These are phyloP conservation scores for Pseudomugil gertrudae DNA, from an alignment of 2,797 vertebrate species.

Conservation along the genomic window DNA sequence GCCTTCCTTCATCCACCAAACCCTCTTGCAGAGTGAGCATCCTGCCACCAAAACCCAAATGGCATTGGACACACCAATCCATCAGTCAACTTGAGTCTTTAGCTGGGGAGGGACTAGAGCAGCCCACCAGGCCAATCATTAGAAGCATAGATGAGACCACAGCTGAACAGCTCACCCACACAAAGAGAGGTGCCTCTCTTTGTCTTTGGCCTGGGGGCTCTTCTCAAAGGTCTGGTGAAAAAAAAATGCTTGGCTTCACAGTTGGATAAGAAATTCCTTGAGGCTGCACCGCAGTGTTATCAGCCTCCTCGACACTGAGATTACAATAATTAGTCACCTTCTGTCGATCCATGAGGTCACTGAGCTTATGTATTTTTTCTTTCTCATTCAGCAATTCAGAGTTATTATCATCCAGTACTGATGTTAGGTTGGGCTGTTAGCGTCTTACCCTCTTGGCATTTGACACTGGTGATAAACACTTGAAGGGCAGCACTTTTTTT, in stretches of 20 bases:
- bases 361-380: constrained; percentile 15
- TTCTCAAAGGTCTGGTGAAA: constrained; percentile 58
- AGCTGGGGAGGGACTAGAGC: constrained; percentile 73
- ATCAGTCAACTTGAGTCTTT: constrained; percentile 73
- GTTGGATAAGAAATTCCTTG: constrained; percentile 32
- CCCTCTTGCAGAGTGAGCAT: constrained; percentile 25
- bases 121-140: constrained; percentile 72
- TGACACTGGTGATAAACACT: constrained; percentile 37
- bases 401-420: constrained; percentile 33
- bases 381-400: constrained; percentile 25
- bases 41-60: constrained; percentile 47
- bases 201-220: constrained; percentile 73
- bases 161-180: constrained; percentile 72
- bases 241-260: constrained; percentile 62
- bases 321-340: constrained; percentile 29
- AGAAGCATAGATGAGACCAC: constrained; percentile 68
- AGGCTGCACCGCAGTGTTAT: constrained; percentile 25
- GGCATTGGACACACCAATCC: constrained; percentile 70
- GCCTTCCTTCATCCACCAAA: constrained; percentile 35
- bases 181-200: constrained; percentile 78
- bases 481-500: constrained; percentile 48
- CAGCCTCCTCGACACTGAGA: constrained; percentile 11
- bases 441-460: constrained; percentile 17
- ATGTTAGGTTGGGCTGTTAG: constrained; percentile 29
- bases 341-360: not conserved